Base-by-base conservation (phyloP, 2,113 vertebrate species). In the Delphinapterus leucas region DNA sequence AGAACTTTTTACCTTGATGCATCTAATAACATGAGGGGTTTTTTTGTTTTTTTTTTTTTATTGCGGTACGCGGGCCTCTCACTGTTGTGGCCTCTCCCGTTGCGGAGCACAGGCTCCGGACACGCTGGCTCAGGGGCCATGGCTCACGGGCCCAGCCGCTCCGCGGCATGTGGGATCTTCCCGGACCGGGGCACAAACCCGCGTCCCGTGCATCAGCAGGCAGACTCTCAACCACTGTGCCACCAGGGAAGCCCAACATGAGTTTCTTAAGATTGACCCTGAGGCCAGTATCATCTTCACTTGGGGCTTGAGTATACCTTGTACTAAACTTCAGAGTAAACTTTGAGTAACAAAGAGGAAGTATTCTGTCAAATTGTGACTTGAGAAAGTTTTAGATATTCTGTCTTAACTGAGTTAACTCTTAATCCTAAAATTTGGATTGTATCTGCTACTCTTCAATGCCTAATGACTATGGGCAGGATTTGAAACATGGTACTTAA, bases 291-390 rank as follows among this genome's bases (percentile, higher is more conserved):
- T 77, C 88, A 28, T 67, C 76, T 97, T 96, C 83, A n/a, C 14
- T 63, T 82, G 90, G 87, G 90, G 88, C 28, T 88, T 93, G n/a
- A 33, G 17, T 38, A 26, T 93, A 76, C 26, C 21, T 96, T 88
- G 89, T 70, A 81, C 6, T 85, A 53, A 93, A 89, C 86, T 95
- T 91, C 82, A 93, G 76, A 93, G 76, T 96, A 67, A 97, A 82
- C 84, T 92, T 80, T 91, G 60, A 89, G 28, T 71, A 58, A 68
- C 74, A 92, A 49, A 65, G 89, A 81, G 84, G 55, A 90, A 31
- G 21, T 85, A n/a, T 84, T 85, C 9, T 80, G 76, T 91, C 41
- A 47, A 33, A 61, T 88, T 80, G n/a, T 61, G 44, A 86, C 83
- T 91, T 95, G 81, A 65, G 73, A 71, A 70, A 71, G 18, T 97